A percentile compares a stretch with the other conserved stretches of the same genome.
Conservation (phyloP, 53 echinoderm and acorn worm species). For the Crossaster papposus region DNA sequence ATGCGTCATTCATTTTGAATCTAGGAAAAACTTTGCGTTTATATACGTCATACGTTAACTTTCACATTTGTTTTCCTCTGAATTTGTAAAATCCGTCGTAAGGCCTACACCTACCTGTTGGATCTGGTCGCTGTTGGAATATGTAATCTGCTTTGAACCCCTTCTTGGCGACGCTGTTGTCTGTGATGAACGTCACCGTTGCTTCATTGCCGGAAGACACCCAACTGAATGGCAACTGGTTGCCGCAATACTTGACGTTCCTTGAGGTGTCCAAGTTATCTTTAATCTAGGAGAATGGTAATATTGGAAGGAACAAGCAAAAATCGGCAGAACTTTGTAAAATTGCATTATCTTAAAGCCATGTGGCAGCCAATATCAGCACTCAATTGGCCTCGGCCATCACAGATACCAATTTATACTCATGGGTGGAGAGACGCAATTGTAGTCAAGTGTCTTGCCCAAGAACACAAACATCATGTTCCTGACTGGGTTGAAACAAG, state of each 20-base stretch:
- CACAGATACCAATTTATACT: no score
- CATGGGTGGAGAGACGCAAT: no score
- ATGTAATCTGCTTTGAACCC: constrained; percentile 75
- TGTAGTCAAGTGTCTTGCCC: no score
- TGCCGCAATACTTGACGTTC: constrained; percentile 63
- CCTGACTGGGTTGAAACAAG: no score
- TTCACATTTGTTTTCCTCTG: background rate
- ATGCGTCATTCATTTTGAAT: no score
- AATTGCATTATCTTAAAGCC: no score
- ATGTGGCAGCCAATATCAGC: no score
- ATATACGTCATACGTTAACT: no score
- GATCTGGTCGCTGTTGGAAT: constrained; percentile 62
- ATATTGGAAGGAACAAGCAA: background rate
- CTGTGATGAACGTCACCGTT: constrained; percentile 53
- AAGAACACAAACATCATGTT: no score
- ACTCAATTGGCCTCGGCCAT: no score
- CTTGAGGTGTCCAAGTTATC: constrained; percentile 60
- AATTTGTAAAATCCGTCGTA: background rate
- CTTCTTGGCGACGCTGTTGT: constrained; percentile 61
- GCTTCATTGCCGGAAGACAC: constrained; percentile 71
- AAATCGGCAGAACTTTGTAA: no score
- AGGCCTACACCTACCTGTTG: constrained; percentile 45
- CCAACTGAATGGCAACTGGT: constrained; percentile 77
- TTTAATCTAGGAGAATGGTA: constrained; percentile 51
- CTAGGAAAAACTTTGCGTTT: no score